Conservation (phyloP, 1,140 invertebrate species). For the Brachystomella parvula region DNA sequence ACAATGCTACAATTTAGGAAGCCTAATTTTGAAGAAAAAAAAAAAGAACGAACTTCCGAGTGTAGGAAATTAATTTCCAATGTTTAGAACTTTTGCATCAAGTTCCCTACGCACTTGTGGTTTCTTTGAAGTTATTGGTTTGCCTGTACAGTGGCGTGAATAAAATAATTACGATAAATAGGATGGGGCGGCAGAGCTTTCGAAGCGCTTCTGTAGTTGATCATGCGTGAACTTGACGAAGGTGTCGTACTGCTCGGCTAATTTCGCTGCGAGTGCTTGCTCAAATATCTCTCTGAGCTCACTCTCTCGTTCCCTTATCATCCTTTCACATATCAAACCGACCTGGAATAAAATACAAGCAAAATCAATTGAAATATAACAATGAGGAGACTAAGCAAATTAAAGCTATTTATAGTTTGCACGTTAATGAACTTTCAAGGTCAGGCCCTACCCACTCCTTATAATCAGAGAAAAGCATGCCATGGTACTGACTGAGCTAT, state of each 20-base stretch:
- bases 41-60: no score
- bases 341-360: conserved; percentile 55
- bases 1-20: no score
- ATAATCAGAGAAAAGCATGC: conserved; percentile 20
- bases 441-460: not conserved
- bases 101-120: not conserved
- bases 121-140: not conserved
- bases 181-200: conserved; percentile 51
- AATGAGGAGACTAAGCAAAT: conserved; percentile 26
- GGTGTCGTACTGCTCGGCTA: conserved; percentile 94
- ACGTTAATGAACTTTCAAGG: not conserved
- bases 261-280: conserved; percentile 76
- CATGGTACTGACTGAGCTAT: not conserved
- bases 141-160: not conserved
- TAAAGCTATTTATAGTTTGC: not conserved
- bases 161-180: conserved; percentile 36
- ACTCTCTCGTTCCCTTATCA: conserved; percentile 86
- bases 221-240: conserved; percentile 96
- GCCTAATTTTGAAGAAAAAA: no score
- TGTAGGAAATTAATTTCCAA: no score
- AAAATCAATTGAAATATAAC: conserved; percentile 7
- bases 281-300: conserved; percentile 89
- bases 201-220: conserved; percentile 83
- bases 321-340: conserved; percentile 85
- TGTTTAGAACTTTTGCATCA: no score